Conservation (phyloP, 2,888 invertebrate genomes). For the Atherix ibis region DNA sequence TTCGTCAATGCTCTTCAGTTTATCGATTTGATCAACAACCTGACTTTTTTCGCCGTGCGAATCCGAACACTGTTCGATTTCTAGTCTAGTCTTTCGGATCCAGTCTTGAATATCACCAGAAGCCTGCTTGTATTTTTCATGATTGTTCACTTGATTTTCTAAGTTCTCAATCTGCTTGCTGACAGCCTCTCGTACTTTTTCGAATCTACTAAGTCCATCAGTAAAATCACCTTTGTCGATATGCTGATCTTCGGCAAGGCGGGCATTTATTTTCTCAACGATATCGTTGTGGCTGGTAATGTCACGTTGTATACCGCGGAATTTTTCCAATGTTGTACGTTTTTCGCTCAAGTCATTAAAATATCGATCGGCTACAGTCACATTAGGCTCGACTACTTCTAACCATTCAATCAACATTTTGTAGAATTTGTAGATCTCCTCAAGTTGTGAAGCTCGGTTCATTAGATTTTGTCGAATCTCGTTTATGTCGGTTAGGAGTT, state of each 20-base stretch:
- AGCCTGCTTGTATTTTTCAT: slow-evolving; percentile 72
- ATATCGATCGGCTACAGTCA: slow-evolving; percentile 52
- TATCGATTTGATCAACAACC: slow-evolving; percentile 58
- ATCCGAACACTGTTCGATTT: slow-evolving; percentile 70
- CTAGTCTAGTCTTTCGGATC: slow-evolving; percentile 64
- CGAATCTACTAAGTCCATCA: slow-evolving; percentile 53
- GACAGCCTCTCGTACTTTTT: slow-evolving; percentile 48
- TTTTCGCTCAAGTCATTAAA: slow-evolving; percentile 83
- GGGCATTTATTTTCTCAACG: slow-evolving; percentile 58
- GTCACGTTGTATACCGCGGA: slow-evolving; percentile 66
- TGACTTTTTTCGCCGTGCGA: slow-evolving; percentile 74
- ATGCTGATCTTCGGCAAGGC: slow-evolving; percentile 52
- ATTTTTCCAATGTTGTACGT: slow-evolving; percentile 75
- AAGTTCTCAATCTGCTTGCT: slow-evolving; percentile 53
- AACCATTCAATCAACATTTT: slow-evolving; percentile 75
- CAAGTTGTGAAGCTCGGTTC: slow-evolving; percentile 58
- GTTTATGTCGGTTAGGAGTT: slow-evolving; percentile 64
- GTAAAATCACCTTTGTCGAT: slow-evolving; percentile 53
- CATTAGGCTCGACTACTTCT: slow-evolving; percentile 71
- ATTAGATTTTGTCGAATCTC: slow-evolving; percentile 61
- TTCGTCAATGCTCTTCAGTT: slow-evolving; percentile 50
- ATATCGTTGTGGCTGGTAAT: slow-evolving; percentile 63
- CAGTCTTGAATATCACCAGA: slow-evolving; percentile 73
- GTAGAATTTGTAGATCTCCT: slow-evolving; percentile 73
- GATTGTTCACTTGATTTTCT: slow-evolving; percentile 70